These are phyloP conservation scores for Griposia aprilina DNA, from an alignment of 2,888 invertebrate genomes.

Conservation along the genomic window DNA sequence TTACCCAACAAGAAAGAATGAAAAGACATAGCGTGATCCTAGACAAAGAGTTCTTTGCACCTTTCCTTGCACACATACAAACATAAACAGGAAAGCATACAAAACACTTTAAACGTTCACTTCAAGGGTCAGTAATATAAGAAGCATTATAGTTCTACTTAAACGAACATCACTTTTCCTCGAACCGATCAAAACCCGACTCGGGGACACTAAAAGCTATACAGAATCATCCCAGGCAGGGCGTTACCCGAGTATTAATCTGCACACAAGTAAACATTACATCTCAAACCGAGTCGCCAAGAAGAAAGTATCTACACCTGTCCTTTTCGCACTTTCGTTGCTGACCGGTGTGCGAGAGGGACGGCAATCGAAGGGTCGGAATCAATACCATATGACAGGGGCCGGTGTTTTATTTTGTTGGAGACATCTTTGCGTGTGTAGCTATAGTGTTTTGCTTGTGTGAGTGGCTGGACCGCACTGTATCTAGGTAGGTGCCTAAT, in stretches of 20 bases:
- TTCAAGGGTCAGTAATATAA: conserved; percentile 57
- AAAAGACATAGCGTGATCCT: conserved; percentile 24
- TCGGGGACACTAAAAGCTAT: conserved; percentile 62
- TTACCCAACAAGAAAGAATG: conserved; percentile 11
- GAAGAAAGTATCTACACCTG: conserved; percentile 75
- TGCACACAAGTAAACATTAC: conserved; percentile 82
- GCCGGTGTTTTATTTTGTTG: conserved; percentile 86
- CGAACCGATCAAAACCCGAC: conserved; percentile 65
- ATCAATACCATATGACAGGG: conserved; percentile 88
- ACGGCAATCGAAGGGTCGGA: conserved; percentile 79
- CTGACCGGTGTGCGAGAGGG: conserved; percentile 75
- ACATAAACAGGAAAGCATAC: conserved; percentile 49
- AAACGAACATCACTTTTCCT: conserved; percentile 57
- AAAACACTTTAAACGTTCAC: conserved; percentile 39
- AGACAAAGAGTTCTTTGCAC: conserved; percentile 58
- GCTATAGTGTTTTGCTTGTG: conserved; percentile 63
- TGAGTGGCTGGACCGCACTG: conserved; percentile 63
- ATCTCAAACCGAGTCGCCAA: conserved; percentile 75
- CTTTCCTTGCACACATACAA: conserved; percentile 41
- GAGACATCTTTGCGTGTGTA: conserved; percentile 80
- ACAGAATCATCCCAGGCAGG: conserved; percentile 71
- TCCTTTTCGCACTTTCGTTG: conserved; percentile 69
- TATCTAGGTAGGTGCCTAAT: conserved; percentile 56
- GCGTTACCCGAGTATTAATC: conserved; percentile 82
- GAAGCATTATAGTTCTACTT: conserved; percentile 57